Evolutionary conservation across 1,140 invertebrate genomes (phyloP), one percentile per base, ranked within the genome.

Genomic region (Drosophila busckii): DNA sequence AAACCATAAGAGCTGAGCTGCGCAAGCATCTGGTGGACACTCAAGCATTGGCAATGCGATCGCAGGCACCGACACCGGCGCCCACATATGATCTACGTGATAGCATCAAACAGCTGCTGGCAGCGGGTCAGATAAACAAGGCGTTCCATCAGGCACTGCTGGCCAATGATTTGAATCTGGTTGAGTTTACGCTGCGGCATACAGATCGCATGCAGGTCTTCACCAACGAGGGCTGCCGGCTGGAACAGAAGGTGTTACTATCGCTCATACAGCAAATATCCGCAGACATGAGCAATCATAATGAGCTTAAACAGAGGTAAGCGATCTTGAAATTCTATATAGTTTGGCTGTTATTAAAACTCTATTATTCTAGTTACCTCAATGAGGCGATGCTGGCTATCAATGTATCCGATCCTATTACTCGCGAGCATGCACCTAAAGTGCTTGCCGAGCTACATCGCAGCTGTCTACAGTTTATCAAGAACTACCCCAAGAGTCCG

Each of bases 231-330:
- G 90, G 92, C 1, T 94, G 92, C 84, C 89, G 92, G 7, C 88
- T 96, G 7, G 92, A 93, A 42, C 96, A 97, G 80, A 94, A 94
- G 64, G 95, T 97, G 25, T 89, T 98, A 38, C 89, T 98, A 16
- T 97, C 96, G 0, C 90, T 98, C 1, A 94, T 98, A 60, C 96
- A 97, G 87, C 97, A 98, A 85, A 90, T 98, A 2, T 94, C 95
- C 2, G 93, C 94, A 1, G 95, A 98, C 87, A 91, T 98, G 86
- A 90, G 89, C 16, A 90, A 92, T 42, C 92, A 96, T 71, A 95
- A 94, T n/a, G 94, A 95, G 68, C 89, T 96, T 2, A 98, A 97
- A 88, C 91, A 95, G 63, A 95, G 92, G 95, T 97, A 25, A 50
- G 13, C 3, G 6, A 16, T 6, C 10, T 15, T 5, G 5, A 0